These are phyloP conservation scores for Tretioscincus oriximinensis DNA, from an alignment of 2,113 vertebrate genomes.

Conservation along the genomic window DNA sequence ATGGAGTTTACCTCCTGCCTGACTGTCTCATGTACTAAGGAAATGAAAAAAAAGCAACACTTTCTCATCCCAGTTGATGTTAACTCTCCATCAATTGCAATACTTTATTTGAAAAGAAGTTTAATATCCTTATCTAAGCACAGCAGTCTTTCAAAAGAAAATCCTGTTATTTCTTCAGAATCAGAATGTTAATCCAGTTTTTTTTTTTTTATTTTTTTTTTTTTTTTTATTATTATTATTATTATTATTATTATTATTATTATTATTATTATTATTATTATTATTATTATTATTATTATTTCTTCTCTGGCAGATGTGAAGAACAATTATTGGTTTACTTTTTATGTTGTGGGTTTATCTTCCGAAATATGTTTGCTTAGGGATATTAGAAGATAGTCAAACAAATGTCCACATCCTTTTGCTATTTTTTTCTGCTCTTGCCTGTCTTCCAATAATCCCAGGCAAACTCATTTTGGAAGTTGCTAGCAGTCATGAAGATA, in stretches of 20 bases:
- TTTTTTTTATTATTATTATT: not conserved
- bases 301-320: not conserved
- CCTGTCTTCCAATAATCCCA: no score
- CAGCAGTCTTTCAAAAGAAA: not conserved
- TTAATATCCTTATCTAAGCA: not conserved
- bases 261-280: not conserved
- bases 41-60: constrained; percentile 24
- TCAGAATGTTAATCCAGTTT: not conserved
- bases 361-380: no score
- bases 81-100: not conserved
- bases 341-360: no score
- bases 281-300: not conserved
- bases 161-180: not conserved
- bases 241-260: constrained; percentile 1
- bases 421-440: no score
- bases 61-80: constrained; percentile 30
- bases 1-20: no score
- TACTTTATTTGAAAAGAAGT: not conserved
- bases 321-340: no score
- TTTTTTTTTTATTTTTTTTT: not conserved
- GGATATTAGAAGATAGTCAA: no score
- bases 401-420: no score
- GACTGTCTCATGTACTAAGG: constrained; percentile 26
- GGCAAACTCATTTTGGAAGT: no score
- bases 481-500: no score